These are phyloP conservation scores for Sphenodon punctatus DNA, from an alignment of 2,797 vertebrate genomes.

Conservation along the genomic window DNA sequence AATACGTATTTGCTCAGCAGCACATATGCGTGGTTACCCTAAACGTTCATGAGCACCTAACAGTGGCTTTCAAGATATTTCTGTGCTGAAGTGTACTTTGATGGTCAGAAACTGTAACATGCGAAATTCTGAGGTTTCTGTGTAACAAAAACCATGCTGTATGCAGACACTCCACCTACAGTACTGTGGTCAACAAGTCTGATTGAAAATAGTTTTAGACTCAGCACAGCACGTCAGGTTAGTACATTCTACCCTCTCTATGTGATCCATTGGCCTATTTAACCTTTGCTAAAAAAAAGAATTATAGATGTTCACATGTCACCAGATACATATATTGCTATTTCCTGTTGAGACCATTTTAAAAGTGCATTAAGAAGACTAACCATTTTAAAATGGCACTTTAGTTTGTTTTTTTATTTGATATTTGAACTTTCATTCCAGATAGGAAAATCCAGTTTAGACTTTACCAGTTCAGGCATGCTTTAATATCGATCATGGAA, in stretches of 20 bases:
- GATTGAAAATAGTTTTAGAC: constrained; percentile 65
- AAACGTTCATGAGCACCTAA: constrained; percentile 52
- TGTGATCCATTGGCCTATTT: neutral
- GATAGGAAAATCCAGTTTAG: neutral
- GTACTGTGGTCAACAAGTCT: constrained; percentile 62
- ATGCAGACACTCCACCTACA: constrained; percentile 60
- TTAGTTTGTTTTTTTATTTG: neutral
- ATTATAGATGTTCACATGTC: neutral
- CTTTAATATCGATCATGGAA: neutral
- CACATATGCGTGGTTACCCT: constrained; percentile 52
- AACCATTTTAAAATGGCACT: neutral
- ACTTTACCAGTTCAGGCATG: constrained; percentile 1
- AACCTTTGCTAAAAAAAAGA: constrained; percentile 29
- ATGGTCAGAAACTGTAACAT: constrained; percentile 67
- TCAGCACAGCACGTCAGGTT: constrained; percentile 51
- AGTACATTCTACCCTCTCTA: constrained; percentile 46
- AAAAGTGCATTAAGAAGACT: neutral
- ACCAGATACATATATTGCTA: constrained; percentile 6
- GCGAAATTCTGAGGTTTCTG: constrained; percentile 70
- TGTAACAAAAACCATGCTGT: constrained; percentile 70
- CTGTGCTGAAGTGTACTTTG: constrained; percentile 57
- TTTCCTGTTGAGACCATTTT: constrained; percentile 1
- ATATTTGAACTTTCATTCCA: constrained; percentile 2
- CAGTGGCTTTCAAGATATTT: constrained; percentile 66
- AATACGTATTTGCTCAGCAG: constrained; percentile 52